Evolutionary conservation across 2,113 vertebrate genomes (phyloP).

Genomic region (Heptranchias perlo): DNA sequence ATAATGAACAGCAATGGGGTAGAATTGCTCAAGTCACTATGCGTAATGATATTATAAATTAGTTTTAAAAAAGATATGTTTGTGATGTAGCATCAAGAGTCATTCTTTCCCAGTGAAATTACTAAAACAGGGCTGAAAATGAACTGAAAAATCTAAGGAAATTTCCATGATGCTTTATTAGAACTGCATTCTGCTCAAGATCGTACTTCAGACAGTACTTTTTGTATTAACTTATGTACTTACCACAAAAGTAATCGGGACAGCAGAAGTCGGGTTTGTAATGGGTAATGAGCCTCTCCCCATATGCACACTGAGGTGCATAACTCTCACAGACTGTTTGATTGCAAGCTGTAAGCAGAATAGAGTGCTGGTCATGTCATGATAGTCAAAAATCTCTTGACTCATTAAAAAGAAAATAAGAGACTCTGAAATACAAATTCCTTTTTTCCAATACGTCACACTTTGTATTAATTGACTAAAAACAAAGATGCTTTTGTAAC

Average conservation of each 20-base stretch:
- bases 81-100: neutral
- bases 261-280: conserved; percentile 86
- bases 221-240: conserved; percentile 44
- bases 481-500: neutral
- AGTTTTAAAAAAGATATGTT: no score
- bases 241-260: conserved; percentile 78
- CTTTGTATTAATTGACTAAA: neutral
- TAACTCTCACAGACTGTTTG: conserved; percentile 74
- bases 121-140: neutral
- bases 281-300: conserved; percentile 77
- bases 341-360: conserved; percentile 76
- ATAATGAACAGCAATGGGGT: neutral
- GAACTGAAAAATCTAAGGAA: neutral
- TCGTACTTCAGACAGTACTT: neutral
- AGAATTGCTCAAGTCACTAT: neutral
- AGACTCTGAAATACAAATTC: neutral
- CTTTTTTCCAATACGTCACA: neutral
- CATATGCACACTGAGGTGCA: conserved; percentile 67
- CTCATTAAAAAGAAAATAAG: neutral
- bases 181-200: neutral
- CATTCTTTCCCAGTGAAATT: neutral
- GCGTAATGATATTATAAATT: no score
- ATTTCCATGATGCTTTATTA: neutral
- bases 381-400: neutral
- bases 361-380: neutral